Conservation (phyloP, 2,797 vertebrate genomes). For the Crocidura indochinensis region DNA sequence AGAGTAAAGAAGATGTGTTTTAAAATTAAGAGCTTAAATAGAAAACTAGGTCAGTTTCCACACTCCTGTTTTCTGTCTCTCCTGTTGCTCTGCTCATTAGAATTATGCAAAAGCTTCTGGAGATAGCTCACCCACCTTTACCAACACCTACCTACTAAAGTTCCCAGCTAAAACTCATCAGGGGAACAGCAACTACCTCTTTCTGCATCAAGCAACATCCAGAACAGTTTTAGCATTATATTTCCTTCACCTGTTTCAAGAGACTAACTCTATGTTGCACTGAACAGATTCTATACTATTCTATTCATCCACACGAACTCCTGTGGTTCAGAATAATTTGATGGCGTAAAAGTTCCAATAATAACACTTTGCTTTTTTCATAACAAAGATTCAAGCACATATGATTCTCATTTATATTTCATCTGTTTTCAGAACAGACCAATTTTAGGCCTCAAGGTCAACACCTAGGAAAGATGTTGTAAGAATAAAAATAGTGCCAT, state of each 20-base stretch:
- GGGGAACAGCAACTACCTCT: not conserved
- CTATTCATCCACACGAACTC: not conserved
- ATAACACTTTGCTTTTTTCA: slow-evolving; percentile 17
- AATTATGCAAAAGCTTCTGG: slow-evolving; percentile 16
- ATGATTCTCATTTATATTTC: slow-evolving; percentile 61
- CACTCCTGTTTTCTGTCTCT: not conserved
- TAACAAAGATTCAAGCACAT: slow-evolving; percentile 37
- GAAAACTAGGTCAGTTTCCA: slow-evolving; percentile 59
- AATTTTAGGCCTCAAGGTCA: slow-evolving; percentile 70
- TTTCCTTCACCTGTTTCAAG: slow-evolving; percentile 24
- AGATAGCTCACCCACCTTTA: slow-evolving; percentile 4
- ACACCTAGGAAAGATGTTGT: slow-evolving; percentile 52
- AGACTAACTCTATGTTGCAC: not conserved
- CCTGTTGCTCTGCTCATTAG: slow-evolving; percentile 29
- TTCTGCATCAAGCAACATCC: not conserved
- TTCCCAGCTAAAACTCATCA: not conserved
- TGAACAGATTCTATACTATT: slow-evolving; percentile 17
- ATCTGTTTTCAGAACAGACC: slow-evolving; percentile 69
- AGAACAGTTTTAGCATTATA: not conserved
- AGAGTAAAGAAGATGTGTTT: slow-evolving; percentile 54
- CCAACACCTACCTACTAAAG: slow-evolving; percentile 9
- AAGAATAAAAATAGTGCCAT: slow-evolving; percentile 69
- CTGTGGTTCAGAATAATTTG: slow-evolving; percentile 10
- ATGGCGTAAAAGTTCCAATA: slow-evolving; percentile 14
- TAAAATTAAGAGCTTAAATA: slow-evolving; percentile 26